These are phyloP conservation scores for Ichneumoninae sp. DNA, from an alignment of 2,888 invertebrate species.

Conservation along the genomic window DNA sequence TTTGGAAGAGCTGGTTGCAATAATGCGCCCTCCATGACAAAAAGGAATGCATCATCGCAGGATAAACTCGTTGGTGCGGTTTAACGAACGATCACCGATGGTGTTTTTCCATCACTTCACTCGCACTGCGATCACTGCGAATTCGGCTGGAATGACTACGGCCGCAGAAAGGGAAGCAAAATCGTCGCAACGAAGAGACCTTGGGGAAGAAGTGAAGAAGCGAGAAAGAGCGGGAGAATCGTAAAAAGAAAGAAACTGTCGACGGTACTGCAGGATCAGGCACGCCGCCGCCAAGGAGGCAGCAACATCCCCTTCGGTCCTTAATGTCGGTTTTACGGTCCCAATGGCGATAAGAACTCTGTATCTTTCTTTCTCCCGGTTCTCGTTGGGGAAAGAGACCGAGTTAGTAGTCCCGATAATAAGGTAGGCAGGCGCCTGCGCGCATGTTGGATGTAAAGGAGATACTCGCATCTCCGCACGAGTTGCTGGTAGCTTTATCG, in stretches of 20 bases:
- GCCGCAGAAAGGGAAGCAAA: conserved; percentile 41
- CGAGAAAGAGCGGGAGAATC: conserved; percentile 46
- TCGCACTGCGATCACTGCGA: conserved; percentile 21
- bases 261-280: conserved; percentile 40
- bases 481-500: conserved; percentile 17
- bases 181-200: conserved; percentile 3
- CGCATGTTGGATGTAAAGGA: conserved; percentile 29
- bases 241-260: conserved; percentile 58
- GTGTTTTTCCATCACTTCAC: conserved; percentile 46
- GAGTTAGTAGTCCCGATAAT: conserved; percentile 55
- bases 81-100: conserved; percentile 41
- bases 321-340: conserved; percentile 60
- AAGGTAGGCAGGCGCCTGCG: conserved; percentile 44
- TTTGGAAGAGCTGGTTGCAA: background rate
- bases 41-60: conserved; percentile 22
- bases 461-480: conserved; percentile 11
- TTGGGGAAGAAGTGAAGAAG: conserved; percentile 36
- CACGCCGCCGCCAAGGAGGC: conserved; percentile 44
- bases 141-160: background rate
- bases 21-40: conserved; percentile 20
- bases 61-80: conserved; percentile 35
- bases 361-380: conserved; percentile 29
- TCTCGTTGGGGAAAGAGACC: conserved; percentile 8
- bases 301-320: conserved; percentile 39
- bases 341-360: conserved; percentile 56